Base-by-base conservation (phyloP, 2,888 invertebrate species). In the Pristionchus japonicus region DNA sequence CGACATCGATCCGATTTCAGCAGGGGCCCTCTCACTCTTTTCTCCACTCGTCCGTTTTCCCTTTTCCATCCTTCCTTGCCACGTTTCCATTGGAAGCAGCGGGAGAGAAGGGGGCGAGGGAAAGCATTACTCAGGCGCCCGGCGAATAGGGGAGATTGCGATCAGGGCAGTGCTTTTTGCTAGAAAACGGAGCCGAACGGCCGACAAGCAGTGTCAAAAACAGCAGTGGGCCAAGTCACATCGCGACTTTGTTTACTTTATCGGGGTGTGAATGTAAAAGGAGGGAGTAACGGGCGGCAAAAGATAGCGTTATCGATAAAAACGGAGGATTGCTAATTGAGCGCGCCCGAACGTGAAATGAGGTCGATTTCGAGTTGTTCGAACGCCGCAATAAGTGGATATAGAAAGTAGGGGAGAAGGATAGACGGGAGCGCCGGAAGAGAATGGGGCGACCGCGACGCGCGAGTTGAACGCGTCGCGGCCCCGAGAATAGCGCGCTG, bases 401-500 rank as follows among this genome's bases (percentile, higher is more conserved):
- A 43, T 77, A 83, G 83, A 34, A 57, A 83, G 43, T 34, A 57
- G 37, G n/a, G 49, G 52, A 52, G 34, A 15, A 23, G 52, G n/a
- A 20, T 43, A 82, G 82, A 82, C 82, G 49, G 52, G 49, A n/a
- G 49, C 64, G 40, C 70, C 85, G 85, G 85, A 85, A 84, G 84
- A 61, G 57, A 84, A 40, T 27, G 85, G 47, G 85, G 85, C n/a
- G 64, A 27, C 85, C 85, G 85, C 85, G 85, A 85, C 85, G 85
- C 85, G 61, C 13, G 37, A 15, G 20, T 15, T 34, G 40, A 47
- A 34, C 64, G 85, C 85, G 85, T 85, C 31, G 85, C 85, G 85
- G 85, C 37, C 64, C 31, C 64, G 40, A 85, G 85, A 83, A 83
- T 49, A 52, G 83, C 52, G 83, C 52, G 77, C 77, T 40, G n/a